These are phyloP conservation scores for Balaeniceps rex DNA, from an alignment of 2,113 vertebrate genomes.

Conservation along the genomic window DNA sequence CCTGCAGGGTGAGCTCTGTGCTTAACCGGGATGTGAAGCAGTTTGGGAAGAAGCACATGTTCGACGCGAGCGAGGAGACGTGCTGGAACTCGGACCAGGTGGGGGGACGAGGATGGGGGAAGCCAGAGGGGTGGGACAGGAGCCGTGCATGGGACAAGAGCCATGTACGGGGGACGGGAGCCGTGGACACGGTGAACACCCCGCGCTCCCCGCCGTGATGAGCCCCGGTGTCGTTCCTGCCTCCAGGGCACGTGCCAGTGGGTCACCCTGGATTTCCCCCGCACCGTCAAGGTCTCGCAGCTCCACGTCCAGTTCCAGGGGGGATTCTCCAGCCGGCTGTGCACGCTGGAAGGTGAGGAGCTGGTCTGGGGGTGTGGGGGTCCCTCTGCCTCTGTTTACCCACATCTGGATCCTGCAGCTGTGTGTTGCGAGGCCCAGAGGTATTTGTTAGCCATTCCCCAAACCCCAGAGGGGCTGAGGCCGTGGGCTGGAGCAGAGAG, in stretches of 20 bases:
- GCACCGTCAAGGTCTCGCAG: constrained; percentile 72
- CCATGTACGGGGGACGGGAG: accelerated
- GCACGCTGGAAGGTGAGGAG: constrained; percentile 84
- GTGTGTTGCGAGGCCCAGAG: not conserved
- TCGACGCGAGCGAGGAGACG: constrained; percentile 88
- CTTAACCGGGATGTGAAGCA: constrained; percentile 87
- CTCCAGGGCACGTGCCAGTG: constrained; percentile 88
- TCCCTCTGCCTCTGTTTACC: not conserved
- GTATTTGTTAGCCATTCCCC: accelerated
- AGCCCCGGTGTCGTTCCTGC: not conserved
- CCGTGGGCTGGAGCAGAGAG: not conserved
- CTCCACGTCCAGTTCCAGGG: constrained; percentile 93
- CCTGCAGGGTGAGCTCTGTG: constrained; percentile 89
- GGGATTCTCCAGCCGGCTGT: constrained; percentile 86
- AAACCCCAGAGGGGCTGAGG: not conserved
- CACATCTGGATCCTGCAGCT: not conserved
- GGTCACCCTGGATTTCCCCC: constrained; percentile 87
- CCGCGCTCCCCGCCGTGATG: not conserved
- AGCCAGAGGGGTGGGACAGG: not conserved
- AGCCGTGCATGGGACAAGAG: not conserved
- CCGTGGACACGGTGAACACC: accelerated
- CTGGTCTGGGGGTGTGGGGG: accelerated
- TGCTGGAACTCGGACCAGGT: constrained; percentile 98
- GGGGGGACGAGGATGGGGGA: not conserved
- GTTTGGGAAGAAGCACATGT: constrained; percentile 92